Base-by-base conservation (phyloP, 2,888 invertebrate species). In the Microchrysa polita region DNA sequence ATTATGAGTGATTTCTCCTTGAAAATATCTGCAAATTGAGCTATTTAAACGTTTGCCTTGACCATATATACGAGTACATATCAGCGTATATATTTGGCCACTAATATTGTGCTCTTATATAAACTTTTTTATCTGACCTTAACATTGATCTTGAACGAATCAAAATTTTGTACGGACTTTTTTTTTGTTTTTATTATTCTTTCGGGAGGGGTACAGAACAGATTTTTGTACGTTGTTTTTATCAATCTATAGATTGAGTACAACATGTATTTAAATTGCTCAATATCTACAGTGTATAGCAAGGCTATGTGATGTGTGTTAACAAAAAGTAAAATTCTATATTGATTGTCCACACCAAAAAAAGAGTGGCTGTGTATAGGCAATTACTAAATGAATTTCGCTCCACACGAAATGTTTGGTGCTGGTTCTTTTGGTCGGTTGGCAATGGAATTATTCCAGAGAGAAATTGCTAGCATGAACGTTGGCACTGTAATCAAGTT, bases 81-180 rank as follows among this genome's bases (percentile, higher is more conserved):
- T n/a, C n/a, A n/a, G n/a, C n/a, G n/a, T n/a, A n/a, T n/a, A n/a
- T n/a, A 34, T 34, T 34, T 7, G 27, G 27, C 2, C 27, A 34
- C 27, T 34, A 34, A 34, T 34, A 34, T n/a, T 34, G 27, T 34
- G 27, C 27, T 5, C 27, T 34, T 34, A 34, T 34, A 7, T 34
- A 34, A n/a, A n/a, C n/a, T n/a, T n/a, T 34, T 71, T 71, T 55
- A 71, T 71, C 71, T 71, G 71, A 71, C 71, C 71, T 71, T 71
- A 71, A 71, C 71, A 71, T 71, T 71, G 71, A 71, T 57, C 71
- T 71, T 71, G 71, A 71, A 34, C 53, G 52, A 57, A 67, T 53
- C 34, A 55, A 67, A 34, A 67, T 53, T 52, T 67, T 53, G 12
- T 55, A 55, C 27, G 27, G 27, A 27, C 67, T 53, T 53, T 23